Conservation (phyloP, 2,113 vertebrate species). For the Carollia perspicillata region DNA sequence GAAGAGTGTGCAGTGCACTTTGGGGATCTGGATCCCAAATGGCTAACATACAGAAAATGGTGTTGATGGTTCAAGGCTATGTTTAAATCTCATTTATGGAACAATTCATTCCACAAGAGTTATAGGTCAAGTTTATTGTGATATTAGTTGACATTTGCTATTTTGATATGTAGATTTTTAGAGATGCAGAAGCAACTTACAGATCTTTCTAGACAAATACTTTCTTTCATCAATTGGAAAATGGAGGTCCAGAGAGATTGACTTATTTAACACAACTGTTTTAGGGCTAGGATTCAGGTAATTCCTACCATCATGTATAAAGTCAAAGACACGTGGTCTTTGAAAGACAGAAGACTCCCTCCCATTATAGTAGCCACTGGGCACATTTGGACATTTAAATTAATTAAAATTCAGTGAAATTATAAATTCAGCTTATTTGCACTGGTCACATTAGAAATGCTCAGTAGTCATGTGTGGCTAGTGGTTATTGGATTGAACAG, state of each 20-base stretch:
- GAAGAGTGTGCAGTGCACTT: not conserved
- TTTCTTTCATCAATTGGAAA: constrained; percentile 26
- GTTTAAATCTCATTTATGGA: not conserved
- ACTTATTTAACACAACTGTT: not conserved
- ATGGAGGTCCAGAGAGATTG: not conserved
- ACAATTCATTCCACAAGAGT: not conserved
- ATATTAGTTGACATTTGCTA: not conserved
- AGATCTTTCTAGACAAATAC: constrained; percentile 28
- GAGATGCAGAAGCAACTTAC: not conserved
- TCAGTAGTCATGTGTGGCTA: not conserved
- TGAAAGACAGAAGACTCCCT: not conserved
- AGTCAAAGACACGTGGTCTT: not conserved
- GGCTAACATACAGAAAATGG: not conserved
- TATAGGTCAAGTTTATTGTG: not conserved
- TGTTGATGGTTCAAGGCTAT: not conserved
- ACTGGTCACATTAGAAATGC: not conserved
- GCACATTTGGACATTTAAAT: not conserved
- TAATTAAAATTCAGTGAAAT: constrained; percentile 12
- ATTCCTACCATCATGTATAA: not conserved
- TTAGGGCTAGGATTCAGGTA: not conserved
- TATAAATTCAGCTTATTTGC: not conserved
- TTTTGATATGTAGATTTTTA: constrained; percentile 8
- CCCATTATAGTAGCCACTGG: not conserved
- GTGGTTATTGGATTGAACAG: not conserved
- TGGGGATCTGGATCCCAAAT: not conserved